Base-by-base conservation (phyloP, 2,113 vertebrate genomes). In the Macroglossus sobrinus region DNA sequence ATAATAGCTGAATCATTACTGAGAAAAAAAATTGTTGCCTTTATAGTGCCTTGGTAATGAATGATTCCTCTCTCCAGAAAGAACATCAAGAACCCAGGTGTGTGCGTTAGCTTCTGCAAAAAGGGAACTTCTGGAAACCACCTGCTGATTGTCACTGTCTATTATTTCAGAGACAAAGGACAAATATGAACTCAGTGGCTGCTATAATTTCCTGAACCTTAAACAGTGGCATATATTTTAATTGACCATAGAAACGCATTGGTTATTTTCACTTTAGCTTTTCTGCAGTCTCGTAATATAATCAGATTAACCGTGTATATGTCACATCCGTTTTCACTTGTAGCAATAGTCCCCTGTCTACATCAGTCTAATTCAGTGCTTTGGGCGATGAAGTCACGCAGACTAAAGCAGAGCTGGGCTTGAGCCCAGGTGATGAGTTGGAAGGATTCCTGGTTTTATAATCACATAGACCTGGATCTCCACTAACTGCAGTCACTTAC, bases 371-470 rank as follows among this genome's bases (percentile, higher is more conserved):
- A 79, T 91, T 75, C 57, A 80, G 19, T 84, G 69, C 43, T 88
- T 81, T 84, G 47, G 63, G 24, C 43, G 64, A 0, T 76, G 66
- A 19, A 85, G 45, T 93, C 87, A 86, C 64, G 91, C 68, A 90
- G 53, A 57, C 69, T 79, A 28, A 82, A 88, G 87, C 89, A 93
- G 64, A 95, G 64, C 64, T 95, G 71, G 16, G 26, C 78, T n/a
- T 93, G 59, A 88, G 50, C 92, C 86, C 94, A 24, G 71, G 26
- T n/a, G 59, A 69, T 86, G 47, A 94, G 35, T 76, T 89, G 84
- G 76, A 81, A 94, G 89, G 88, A 85, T 75, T 61, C 89, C 50
- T 93, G 59, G 38, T 57, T 88, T 80, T 96, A 9, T 69, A 64
- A 79, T 93, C 85, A 75, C 35, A 4, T 71, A 86, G 53, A 53